phyloP scores from a whole-genome alignment of 2,888 invertebrate genomes.

The Drosophila pseudotakahashii region DNA sequence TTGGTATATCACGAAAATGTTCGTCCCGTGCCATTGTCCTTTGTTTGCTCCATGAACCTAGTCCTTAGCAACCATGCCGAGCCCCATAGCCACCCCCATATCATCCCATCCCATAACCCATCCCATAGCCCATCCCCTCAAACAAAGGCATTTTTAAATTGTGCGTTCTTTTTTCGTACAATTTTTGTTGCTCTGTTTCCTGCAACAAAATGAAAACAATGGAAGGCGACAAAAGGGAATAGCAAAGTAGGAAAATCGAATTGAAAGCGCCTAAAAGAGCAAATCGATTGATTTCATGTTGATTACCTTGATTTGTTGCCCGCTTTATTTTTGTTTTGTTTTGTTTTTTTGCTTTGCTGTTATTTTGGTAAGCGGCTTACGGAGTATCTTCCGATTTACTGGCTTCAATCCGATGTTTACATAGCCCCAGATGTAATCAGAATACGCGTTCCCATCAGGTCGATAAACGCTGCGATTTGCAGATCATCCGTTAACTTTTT shows the following conservation, averaged over 20 bases:
- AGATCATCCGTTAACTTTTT: slow-evolving; percentile 8
- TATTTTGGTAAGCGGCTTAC: slow-evolving; percentile 49
- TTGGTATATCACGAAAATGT: slow-evolving; percentile 37
- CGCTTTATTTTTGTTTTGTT: background rate
- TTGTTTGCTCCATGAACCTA: slow-evolving; percentile 57
- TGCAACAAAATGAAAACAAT: slow-evolving; percentile 19
- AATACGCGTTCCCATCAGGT: slow-evolving; percentile 2
- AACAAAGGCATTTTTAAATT: slow-evolving; percentile 80
- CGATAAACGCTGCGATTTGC: slow-evolving; percentile 26
- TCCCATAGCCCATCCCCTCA: slow-evolving; percentile 25
- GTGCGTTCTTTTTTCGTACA: slow-evolving; percentile 47
- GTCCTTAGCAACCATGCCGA: slow-evolving; percentile 3
- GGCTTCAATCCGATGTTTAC: slow-evolving; percentile 34
- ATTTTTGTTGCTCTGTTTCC: slow-evolving; percentile 32
- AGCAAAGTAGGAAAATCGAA: slow-evolving; percentile 49
- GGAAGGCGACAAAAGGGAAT: slow-evolving; percentile 39
- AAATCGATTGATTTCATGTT: slow-evolving; percentile 67
- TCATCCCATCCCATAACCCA: background rate
- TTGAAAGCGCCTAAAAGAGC: slow-evolving; percentile 40
- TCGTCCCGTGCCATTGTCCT: slow-evolving; percentile 56
- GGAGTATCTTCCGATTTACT: slow-evolving; percentile 29
- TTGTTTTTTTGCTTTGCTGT: background rate
- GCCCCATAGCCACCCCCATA: background rate
- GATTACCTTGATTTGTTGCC: slow-evolving; percentile 71
- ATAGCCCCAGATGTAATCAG: slow-evolving; percentile 23